phyloP scores from a whole-genome alignment of 2,113 vertebrate species.

The Opisthocomus hoazin region DNA sequence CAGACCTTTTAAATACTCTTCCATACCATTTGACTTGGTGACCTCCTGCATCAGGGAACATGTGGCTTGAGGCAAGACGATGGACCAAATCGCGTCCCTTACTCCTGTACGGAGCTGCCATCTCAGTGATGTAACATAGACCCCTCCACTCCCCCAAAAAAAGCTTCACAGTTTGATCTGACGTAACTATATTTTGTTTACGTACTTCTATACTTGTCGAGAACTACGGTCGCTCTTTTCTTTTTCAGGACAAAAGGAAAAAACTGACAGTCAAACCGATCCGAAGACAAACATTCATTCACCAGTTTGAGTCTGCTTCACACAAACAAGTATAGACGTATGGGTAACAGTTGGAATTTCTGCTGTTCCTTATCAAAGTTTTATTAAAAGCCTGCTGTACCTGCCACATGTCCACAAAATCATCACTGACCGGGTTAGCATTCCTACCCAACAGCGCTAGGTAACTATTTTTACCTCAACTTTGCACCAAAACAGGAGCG shows the following conservation, averaged over 20 bases:
- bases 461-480: not conserved
- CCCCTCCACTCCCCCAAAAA: rapidly evolving
- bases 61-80: not conserved
- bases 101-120: not conserved
- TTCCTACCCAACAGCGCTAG: not conserved
- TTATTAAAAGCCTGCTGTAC: not conserved
- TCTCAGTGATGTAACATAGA: not conserved
- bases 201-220: not conserved
- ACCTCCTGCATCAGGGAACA: not conserved
- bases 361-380: not conserved
- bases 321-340: not conserved
- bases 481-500: not conserved
- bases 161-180: not conserved
- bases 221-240: not conserved
- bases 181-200: not conserved
- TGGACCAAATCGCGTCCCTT: not conserved
- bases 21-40: not conserved
- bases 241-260: not conserved
- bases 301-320: not conserved
- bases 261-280: not conserved
- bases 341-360: not conserved
- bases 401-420: not conserved
- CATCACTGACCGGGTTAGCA: not conserved
- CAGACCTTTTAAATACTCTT: not conserved
- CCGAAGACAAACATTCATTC: not conserved